phyloP scores from a whole-genome alignment of 2,797 vertebrate species.

The Pogoniulus pusillus region DNA sequence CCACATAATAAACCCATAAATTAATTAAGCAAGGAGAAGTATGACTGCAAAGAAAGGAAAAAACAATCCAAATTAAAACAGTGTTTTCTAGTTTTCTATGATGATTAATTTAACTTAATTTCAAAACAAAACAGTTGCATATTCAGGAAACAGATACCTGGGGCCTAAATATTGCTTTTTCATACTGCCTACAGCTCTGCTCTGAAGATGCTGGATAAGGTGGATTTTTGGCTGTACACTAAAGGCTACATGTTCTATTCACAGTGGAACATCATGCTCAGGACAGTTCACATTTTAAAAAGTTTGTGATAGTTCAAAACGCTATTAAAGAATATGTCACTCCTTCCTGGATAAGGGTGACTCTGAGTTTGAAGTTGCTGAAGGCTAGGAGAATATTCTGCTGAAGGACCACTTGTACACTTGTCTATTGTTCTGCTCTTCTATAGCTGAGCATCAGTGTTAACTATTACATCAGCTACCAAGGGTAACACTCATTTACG shows the following conservation, averaged over 20 bases:
- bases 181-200: background rate
- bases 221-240: background rate
- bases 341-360: background rate
- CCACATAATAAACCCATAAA: background rate
- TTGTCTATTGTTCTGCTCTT: background rate
- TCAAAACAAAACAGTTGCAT: background rate
- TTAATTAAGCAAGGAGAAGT: background rate
- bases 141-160: background rate
- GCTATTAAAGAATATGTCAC: background rate
- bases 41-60: background rate
- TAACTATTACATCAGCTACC: background rate
- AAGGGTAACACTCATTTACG: background rate
- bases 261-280: background rate
- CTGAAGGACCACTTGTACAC: background rate
- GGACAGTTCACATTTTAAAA: background rate
- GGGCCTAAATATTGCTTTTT: background rate
- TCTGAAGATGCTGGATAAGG: background rate
- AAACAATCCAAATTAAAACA: background rate
- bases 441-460: background rate
- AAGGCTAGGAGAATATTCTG: background rate
- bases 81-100: background rate
- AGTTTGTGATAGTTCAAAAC: background rate
- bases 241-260: background rate
- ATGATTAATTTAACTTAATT: background rate
- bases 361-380: background rate